These are phyloP conservation scores for Vulpes vulpes DNA, from an alignment of 2,113 vertebrate species.

Conservation along the genomic window DNA sequence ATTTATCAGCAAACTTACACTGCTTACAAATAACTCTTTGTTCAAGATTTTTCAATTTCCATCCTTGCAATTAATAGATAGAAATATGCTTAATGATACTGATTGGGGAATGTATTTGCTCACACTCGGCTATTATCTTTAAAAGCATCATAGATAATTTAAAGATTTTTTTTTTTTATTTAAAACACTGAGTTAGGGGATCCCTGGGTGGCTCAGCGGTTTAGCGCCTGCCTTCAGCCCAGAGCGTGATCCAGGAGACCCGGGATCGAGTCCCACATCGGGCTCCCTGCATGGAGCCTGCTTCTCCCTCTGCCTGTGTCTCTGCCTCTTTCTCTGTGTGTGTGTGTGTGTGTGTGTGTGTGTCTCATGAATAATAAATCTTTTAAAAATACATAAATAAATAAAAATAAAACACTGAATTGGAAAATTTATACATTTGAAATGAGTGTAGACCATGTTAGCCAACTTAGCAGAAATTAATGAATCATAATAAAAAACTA, in stretches of 20 bases:
- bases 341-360: too few species aligned
- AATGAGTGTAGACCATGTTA: neutral
- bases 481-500: neutral
- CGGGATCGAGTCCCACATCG: too few species aligned
- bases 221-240: too few species aligned
- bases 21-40: neutral
- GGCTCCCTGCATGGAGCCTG: too few species aligned
- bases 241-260: too few species aligned
- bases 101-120: neutral
- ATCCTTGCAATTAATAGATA: neutral
- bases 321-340: too few species aligned
- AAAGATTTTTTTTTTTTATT: neutral
- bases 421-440: neutral
- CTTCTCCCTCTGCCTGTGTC: too few species aligned
- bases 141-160: neutral
- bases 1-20: slow-evolving; percentile 8
- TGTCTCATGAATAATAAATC: too few species aligned
- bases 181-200: neutral
- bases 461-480: neutral
- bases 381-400: too few species aligned
- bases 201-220: too few species aligned
- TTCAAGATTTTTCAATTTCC: neutral
- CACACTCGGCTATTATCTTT: neutral
- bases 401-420: neutral
- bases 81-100: neutral